phyloP scores from a whole-genome alignment of 2,888 invertebrate genomes.

The Nysson spinosus region DNA sequence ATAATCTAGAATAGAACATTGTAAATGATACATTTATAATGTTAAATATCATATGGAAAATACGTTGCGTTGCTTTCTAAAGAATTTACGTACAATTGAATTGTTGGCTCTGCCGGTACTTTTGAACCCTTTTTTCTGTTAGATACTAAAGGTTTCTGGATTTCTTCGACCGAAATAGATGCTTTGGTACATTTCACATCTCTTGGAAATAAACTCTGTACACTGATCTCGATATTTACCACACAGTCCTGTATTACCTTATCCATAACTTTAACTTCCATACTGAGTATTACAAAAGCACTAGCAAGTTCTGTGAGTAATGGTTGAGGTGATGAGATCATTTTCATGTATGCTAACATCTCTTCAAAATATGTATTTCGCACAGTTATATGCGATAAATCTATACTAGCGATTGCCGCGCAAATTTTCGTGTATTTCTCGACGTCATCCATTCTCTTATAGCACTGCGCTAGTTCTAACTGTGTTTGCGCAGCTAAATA shows the following conservation, averaged over 20 bases:
- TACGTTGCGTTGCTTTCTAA: background rate
- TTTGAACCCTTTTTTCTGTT: conserved; percentile 79
- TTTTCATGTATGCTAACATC: conserved; percentile 84
- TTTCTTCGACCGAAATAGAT: conserved; percentile 82
- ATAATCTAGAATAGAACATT: conserved; percentile 75
- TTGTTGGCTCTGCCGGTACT: conserved; percentile 74
- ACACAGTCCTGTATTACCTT: conserved; percentile 81
- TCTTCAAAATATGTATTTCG: conserved; percentile 90
- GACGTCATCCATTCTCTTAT: conserved; percentile 87
- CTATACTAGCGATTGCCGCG: conserved; percentile 87
- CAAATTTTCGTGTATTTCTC: conserved; percentile 88
- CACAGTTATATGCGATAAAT: conserved; percentile 85
- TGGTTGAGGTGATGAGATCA: conserved; percentile 77
- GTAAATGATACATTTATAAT: background rate
- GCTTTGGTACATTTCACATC: conserved; percentile 83
- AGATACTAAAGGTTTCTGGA: conserved; percentile 76
- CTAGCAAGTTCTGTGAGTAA: conserved; percentile 80
- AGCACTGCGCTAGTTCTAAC: conserved; percentile 90
- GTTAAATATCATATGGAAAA: background rate
- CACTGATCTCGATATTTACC: conserved; percentile 79
- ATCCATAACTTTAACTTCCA: conserved; percentile 80
- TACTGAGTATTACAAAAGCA: conserved; percentile 80
- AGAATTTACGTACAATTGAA: conserved; percentile 69
- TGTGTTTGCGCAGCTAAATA: conserved; percentile 90
- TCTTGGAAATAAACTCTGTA: conserved; percentile 83